Evolutionary conservation across 2,888 invertebrate species (phyloP), one percentile per base, ranked within the genome.

Genomic region (Dynastes maya): DNA sequence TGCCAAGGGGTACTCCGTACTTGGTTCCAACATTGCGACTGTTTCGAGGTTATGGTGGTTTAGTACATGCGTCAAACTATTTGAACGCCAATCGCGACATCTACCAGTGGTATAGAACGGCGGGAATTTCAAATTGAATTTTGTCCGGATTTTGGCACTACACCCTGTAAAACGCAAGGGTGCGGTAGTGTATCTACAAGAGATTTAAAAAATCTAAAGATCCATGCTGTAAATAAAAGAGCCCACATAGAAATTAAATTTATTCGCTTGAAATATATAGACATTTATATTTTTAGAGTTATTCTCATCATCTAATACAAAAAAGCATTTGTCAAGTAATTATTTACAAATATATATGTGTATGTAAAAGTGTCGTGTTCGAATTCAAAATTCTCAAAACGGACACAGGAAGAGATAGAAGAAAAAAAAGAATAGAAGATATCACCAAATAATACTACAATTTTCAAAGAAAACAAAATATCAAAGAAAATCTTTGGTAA

Each of bases 221-320:
- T 11, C 45, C 45, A 11, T 45, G 8, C 8, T 68, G 29, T 68
- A 71, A 71, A 53, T 32, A 55, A 71, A 71, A 53, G 53, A 71
- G n/a, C 11, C 70, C 11, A 55, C 29, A 53, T 79, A 79, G 70
- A 79, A 79, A 79, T 79, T 51, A 79, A 76, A 71, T 79, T 79
- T 79, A 79, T 79, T 78, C 64, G 68, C 71, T 79, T 79, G 76
- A 79, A 79, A 79, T 79, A 79, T 76, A 79, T 76, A 79, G 76
- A 79, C 76, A 79, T 79, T 71, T 79, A 79, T 79, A 79, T 76
- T 68, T 77, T 74, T 63, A 68, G 74, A 63, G 51, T 67, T 70
- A 67, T 75, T 45, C 75, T 51, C 74, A 63, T 75, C 78, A 61
- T 75, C 80, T 77, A 78, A 64, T 78, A 79, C 79, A 77, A 80